phyloP scores from a whole-genome alignment of 1,140 invertebrate genomes.

The Ostrea edulis region DNA sequence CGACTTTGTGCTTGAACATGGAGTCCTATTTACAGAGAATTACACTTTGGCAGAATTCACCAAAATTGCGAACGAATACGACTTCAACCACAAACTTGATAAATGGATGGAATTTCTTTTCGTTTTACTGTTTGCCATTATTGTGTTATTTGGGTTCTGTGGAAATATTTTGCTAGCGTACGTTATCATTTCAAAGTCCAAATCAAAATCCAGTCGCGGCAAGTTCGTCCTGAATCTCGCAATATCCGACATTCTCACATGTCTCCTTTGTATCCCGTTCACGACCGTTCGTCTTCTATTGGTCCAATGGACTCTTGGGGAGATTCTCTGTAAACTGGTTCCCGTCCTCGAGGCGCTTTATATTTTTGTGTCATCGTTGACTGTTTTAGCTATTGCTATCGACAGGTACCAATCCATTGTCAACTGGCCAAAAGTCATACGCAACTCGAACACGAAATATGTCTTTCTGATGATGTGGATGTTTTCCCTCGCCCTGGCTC shows the following conservation, averaged over 20 bases:
- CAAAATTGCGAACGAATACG: conserved; percentile 7
- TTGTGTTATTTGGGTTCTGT: conserved; percentile 78
- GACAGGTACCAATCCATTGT: conserved; percentile 79
- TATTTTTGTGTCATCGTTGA: conserved; percentile 80
- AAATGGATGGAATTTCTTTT: conserved; percentile 59
- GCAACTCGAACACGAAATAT: conserved; percentile 43
- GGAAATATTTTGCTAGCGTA: conserved; percentile 79
- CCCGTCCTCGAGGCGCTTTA: conserved; percentile 78
- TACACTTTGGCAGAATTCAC: not conserved
- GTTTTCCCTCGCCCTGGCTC: conserved; percentile 72
- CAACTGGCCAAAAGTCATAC: conserved; percentile 44
- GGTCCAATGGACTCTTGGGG: conserved; percentile 77
- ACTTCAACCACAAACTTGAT: conserved; percentile 8
- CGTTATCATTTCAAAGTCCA: conserved; percentile 75
- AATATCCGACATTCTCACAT: conserved; percentile 77
- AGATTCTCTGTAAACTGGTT: conserved; percentile 75
- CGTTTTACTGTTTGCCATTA: conserved; percentile 75
- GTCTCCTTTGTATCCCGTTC: conserved; percentile 76
- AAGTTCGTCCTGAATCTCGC: conserved; percentile 79
- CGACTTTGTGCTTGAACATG: not conserved
- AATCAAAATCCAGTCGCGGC: conserved; percentile 77
- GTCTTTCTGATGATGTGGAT: conserved; percentile 70
- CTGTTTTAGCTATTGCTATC: conserved; percentile 79
- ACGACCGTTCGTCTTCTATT: conserved; percentile 72
- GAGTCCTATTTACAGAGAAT: not conserved